Evolutionary conservation across 2,888 invertebrate species (phyloP).

Genomic region (Heliconius charithonia): DNA sequence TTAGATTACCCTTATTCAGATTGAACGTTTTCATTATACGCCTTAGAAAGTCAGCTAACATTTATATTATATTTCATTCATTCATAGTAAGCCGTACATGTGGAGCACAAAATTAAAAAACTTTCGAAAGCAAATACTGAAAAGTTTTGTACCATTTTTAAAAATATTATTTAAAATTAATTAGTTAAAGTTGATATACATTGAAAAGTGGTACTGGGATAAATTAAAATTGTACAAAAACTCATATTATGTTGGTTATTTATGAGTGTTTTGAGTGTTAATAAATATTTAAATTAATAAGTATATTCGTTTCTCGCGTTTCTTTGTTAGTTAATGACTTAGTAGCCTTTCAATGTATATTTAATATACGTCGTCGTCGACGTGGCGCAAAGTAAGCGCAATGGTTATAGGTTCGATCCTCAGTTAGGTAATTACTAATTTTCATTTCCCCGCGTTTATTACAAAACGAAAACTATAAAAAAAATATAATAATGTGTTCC

Average conservation of each 20-base stretch:
- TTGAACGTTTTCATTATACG: constrained; percentile 18
- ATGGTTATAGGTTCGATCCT: neutral
- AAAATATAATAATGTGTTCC: too few relatives aligned
- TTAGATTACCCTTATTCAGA: constrained; percentile 10
- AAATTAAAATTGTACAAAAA: neutral
- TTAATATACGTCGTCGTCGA: neutral
- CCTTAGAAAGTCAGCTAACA: constrained; percentile 20
- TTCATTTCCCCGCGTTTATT: too few relatives aligned
- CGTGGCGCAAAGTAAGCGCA: neutral
- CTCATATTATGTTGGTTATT: neutral
- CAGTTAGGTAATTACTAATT: neutral
- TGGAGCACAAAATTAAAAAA: constrained; percentile 23
- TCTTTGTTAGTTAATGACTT: neutral
- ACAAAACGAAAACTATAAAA: neutral
- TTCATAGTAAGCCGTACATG: constrained; percentile 15
- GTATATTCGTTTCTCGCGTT: neutral
- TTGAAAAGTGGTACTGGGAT: neutral
- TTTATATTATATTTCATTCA: constrained; percentile 24
- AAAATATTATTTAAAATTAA: constrained; percentile 15
- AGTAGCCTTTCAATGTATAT: too few relatives aligned
- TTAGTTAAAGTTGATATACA: neutral
- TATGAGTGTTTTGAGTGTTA: neutral
- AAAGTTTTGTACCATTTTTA: constrained; percentile 1
- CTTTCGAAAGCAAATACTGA: constrained; percentile 11
- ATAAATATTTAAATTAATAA: neutral